Evolutionary conservation across 2,888 invertebrate species (phyloP).

Genomic region (Drosophila melanosoma): DNA sequence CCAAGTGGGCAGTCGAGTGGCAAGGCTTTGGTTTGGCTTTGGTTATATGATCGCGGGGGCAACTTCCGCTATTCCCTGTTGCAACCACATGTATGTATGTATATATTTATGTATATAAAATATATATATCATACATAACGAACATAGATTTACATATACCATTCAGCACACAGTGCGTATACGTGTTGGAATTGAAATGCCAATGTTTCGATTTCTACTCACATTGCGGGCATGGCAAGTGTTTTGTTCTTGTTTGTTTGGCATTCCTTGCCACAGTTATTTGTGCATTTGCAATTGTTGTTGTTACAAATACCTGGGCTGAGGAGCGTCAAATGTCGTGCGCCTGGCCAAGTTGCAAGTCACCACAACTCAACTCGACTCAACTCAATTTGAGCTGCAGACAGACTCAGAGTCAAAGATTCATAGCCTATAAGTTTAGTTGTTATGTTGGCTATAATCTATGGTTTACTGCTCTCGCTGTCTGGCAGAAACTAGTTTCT

Average conservation of each 20-base stretch:
- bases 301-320: conserved; percentile 64
- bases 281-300: conserved; percentile 8
- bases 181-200: conserved; percentile 47
- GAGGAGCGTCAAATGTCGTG: conserved; percentile 69
- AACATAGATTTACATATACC: not conserved
- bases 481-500: conserved; percentile 61
- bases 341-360: conserved; percentile 30
- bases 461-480: conserved; percentile 26
- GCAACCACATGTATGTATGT: not conserved
- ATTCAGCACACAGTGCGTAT: conserved; percentile 53
- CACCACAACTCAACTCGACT: conserved; percentile 12
- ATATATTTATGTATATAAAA: not conserved
- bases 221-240: conserved; percentile 61
- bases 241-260: conserved; percentile 70
- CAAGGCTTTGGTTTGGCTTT: conserved; percentile 49
- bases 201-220: conserved; percentile 43
- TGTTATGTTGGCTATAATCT: conserved; percentile 24
- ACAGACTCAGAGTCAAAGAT: conserved; percentile 25
- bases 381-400: conserved; percentile 16
- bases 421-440: conserved; percentile 30
- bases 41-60: conserved; percentile 21
- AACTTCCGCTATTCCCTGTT: conserved; percentile 27
- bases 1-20: conserved; percentile 54
- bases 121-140: not conserved
- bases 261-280: conserved; percentile 69